Conservation (phyloP, 2,113 vertebrate genomes). For the Crypturellus undulatus region DNA sequence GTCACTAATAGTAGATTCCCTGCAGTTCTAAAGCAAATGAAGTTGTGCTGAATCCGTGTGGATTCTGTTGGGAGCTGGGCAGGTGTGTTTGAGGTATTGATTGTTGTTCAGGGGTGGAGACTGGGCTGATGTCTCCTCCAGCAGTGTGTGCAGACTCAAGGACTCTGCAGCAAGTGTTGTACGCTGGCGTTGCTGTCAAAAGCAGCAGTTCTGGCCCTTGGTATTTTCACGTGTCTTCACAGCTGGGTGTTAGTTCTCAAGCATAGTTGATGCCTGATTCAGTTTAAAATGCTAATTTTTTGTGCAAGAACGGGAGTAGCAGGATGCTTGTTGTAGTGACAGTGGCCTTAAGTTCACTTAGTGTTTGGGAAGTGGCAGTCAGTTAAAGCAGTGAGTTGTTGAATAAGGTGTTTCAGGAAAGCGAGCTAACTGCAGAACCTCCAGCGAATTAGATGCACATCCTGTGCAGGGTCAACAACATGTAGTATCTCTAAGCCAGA, state of each 20-base stretch:
- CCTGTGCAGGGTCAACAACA: neutral
- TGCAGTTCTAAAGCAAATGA: neutral
- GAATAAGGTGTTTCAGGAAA: neutral
- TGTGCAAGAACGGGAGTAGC: neutral
- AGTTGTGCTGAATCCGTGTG: neutral
- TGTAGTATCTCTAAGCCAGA: neutral
- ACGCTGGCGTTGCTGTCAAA: neutral
- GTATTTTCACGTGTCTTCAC: neutral
- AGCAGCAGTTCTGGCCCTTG: neutral
- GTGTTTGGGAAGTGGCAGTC: neutral
- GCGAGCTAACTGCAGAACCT: neutral
- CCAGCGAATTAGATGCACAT: neutral
- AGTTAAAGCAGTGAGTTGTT: neutral
- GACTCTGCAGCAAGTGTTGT: neutral
- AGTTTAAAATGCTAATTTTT: neutral
- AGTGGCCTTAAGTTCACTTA: neutral
- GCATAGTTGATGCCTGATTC: neutral
- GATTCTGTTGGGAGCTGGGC: neutral
- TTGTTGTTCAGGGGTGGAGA: neutral
- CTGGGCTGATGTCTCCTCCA: neutral
- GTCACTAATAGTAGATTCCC: neutral
- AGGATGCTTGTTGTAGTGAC: neutral
- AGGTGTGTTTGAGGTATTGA: fast-evolving
- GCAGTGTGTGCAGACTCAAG: neutral
- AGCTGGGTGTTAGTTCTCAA: neutral